Evolutionary conservation across 2,888 invertebrate species (phyloP).

Genomic region (Epirrhoe alternata): DNA sequence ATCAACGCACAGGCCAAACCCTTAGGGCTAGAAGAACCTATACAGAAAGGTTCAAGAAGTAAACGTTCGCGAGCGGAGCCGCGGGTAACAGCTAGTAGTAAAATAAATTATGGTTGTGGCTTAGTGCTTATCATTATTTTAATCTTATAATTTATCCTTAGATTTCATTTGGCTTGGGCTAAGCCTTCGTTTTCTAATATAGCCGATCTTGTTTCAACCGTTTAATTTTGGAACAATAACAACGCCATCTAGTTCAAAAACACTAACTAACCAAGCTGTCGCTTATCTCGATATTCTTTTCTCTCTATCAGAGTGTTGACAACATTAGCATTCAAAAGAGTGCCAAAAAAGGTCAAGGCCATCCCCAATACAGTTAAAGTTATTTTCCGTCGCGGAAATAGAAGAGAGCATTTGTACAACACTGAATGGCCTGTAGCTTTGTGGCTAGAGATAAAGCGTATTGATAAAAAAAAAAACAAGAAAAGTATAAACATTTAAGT

Average conservation of each 20-base stretch:
- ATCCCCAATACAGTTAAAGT: constrained; percentile 45
- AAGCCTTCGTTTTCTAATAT: too few species aligned
- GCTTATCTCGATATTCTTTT: neutral
- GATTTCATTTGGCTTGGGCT: too few species aligned
- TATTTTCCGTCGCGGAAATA: constrained; percentile 51
- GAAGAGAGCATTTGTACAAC: constrained; percentile 48
- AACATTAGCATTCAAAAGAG: constrained; percentile 34
- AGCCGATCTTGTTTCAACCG: too few species aligned
- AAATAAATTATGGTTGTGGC: too few species aligned
- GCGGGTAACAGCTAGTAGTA: too few species aligned
- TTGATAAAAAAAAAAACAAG: neutral
- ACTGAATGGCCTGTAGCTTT: constrained; percentile 46
- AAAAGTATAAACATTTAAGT: too few species aligned
- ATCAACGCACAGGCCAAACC: too few species aligned
- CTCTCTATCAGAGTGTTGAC: constrained; percentile 5
- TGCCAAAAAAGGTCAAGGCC: constrained; percentile 51
- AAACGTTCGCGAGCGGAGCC: too few species aligned
- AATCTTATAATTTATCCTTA: too few species aligned
- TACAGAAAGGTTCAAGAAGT: too few species aligned
- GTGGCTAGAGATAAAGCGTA: constrained; percentile 39
- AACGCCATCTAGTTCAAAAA: neutral
- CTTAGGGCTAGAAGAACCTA: too few species aligned
- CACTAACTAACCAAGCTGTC: neutral
- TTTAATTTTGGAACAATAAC: neutral
- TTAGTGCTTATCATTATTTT: too few species aligned